Percentiles rank a stretch among this genome's conserved stretches.
Evolutionary conservation across 2,113 vertebrate species (phyloP).

Genomic region (Circaetus gallicus): DNA sequence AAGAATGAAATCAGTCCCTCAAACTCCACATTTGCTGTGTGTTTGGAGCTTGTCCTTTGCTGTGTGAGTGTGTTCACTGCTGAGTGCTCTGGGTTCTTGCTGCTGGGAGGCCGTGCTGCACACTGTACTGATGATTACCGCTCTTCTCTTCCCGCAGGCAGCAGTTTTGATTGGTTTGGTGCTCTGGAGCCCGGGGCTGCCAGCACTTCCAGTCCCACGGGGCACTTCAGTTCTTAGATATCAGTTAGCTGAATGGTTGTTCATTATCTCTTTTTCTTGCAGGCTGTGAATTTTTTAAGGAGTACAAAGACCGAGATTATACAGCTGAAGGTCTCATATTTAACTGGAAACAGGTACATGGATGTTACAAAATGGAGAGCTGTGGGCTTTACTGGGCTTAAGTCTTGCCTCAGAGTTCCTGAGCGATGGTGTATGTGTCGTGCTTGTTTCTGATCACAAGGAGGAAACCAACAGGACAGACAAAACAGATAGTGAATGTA

Average conservation of each 20-base stretch:
- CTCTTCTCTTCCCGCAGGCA: slow-evolving; percentile 9
- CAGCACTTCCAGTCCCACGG: background rate
- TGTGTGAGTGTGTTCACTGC: background rate
- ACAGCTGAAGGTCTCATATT: slow-evolving; percentile 95
- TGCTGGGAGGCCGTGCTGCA: background rate
- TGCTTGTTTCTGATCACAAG: background rate
- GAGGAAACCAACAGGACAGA: background rate
- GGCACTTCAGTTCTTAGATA: background rate
- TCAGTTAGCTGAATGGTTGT: background rate
- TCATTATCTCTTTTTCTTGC: slow-evolving; percentile 52
- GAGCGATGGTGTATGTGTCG: background rate
- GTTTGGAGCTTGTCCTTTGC: background rate
- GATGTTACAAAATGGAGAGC: background rate
- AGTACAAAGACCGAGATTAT: slow-evolving; percentile 97
- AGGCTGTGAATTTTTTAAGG: slow-evolving; percentile 99
- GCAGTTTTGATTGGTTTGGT: background rate
- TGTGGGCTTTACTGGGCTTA: background rate
- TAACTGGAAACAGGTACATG: slow-evolving; percentile 97
- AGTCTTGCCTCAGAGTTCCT: background rate
- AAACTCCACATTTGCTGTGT: background rate
- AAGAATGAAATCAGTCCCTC: background rate
- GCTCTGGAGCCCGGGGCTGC: background rate
- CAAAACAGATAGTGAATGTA: background rate
- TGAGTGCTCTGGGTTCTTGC: background rate
- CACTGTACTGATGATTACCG: background rate